phyloP scores from a whole-genome alignment of 2,113 vertebrate genomes.

The Ochotona curzoniae region DNA sequence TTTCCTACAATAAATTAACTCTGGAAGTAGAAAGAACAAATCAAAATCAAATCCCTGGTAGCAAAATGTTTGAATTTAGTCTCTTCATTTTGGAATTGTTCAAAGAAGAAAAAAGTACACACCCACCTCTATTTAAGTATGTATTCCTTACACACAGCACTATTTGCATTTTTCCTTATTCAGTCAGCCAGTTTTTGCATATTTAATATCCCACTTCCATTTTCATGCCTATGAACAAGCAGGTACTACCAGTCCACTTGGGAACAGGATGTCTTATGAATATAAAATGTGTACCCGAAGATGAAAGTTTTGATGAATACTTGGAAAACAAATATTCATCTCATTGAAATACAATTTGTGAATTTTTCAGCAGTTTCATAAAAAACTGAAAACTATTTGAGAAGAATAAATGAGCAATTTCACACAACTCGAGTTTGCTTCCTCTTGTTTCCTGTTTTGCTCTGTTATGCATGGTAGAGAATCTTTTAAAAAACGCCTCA shows the following conservation, averaged over 20 bases:
- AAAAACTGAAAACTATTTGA: constrained; percentile 78
- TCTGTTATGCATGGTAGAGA: constrained; percentile 77
- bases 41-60: constrained; percentile 12
- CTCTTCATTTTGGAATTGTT: constrained; percentile 50
- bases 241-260: constrained; percentile 15
- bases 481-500: constrained; percentile 81
- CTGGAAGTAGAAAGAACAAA: neutral
- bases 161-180: constrained; percentile 56
- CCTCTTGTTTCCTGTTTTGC: constrained; percentile 80
- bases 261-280: constrained; percentile 62
- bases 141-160: constrained; percentile 5
- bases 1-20: neutral
- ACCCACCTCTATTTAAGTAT: neutral
- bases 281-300: constrained; percentile 56
- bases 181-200: constrained; percentile 43
- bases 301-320: constrained; percentile 58
- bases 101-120: constrained; percentile 29
- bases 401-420: constrained; percentile 79
- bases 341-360: constrained; percentile 77
- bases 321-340: constrained; percentile 70
- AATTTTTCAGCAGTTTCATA: constrained; percentile 65
- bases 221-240: constrained; percentile 46
- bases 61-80: constrained; percentile 60
- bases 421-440: constrained; percentile 79
- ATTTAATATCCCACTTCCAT: constrained; percentile 56